Evolutionary conservation across 2,888 invertebrate species (phyloP).

Genomic region (Chalcosyrphus nemorum): DNA sequence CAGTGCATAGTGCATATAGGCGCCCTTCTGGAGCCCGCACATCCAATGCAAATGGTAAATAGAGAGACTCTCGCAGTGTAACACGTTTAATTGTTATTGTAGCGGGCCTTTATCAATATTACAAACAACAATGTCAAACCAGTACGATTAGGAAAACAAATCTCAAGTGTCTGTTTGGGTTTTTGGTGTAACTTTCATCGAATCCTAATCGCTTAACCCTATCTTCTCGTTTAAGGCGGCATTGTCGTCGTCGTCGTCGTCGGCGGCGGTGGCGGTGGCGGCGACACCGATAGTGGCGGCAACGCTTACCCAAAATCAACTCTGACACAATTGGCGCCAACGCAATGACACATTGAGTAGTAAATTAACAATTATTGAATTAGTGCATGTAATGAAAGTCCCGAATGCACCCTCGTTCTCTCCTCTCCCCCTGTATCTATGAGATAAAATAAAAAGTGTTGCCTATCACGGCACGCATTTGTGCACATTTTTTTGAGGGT

Average conservation of each 20-base stretch:
- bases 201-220: conserved; percentile 49
- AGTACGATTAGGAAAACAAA: conserved; percentile 55
- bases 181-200: conserved; percentile 42
- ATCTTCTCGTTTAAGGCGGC: conserved; percentile 16
- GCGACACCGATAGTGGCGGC: background rate
- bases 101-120: conserved; percentile 40
- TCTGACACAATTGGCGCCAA: conserved; percentile 69
- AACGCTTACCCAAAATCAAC: conserved; percentile 35
- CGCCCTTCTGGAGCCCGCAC: conserved; percentile 54
- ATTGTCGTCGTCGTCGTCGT: background rate
- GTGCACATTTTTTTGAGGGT: conserved; percentile 30
- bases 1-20: conserved; percentile 31
- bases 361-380: conserved; percentile 67
- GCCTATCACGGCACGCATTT: conserved; percentile 32
- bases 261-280: conserved; percentile 4
- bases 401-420: conserved; percentile 21
- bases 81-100: conserved; percentile 51
- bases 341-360: conserved; percentile 61
- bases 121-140: conserved; percentile 56
- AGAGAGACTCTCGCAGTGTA: background rate
- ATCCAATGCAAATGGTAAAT: conserved; percentile 18
- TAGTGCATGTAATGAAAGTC: conserved; percentile 61
- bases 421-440: background rate
- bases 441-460: conserved; percentile 17
- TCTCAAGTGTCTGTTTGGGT: conserved; percentile 50